phyloP scores from a whole-genome alignment of 2,113 vertebrate genomes.

The Hemiscyllium ocellatum region DNA sequence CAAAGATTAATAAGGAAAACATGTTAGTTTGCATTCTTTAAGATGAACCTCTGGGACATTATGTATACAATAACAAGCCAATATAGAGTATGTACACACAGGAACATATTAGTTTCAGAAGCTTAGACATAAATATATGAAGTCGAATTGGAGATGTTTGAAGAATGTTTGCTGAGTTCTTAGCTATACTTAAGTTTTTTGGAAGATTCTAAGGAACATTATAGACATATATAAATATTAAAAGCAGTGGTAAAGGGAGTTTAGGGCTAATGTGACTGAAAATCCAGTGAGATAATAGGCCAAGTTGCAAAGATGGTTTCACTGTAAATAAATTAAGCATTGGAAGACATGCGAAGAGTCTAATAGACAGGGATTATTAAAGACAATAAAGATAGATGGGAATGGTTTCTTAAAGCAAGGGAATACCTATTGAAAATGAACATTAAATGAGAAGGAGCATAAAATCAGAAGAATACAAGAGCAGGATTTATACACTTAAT shows the following conservation, averaged over 20 bases:
- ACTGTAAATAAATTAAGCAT: not conserved
- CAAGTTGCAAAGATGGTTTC: not conserved
- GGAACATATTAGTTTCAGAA: not conserved
- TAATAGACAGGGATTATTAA: not conserved
- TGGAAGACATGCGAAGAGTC: not conserved
- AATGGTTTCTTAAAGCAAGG: not conserved
- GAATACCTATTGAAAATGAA: not conserved
- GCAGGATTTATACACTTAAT: no score
- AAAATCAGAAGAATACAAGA: not conserved
- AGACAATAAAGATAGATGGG: not conserved
- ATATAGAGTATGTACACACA: not conserved
- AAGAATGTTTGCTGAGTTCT: not conserved
- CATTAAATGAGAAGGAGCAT: not conserved
- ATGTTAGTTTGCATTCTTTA: not conserved
- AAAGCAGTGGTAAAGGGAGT: not conserved
- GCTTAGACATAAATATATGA: not conserved
- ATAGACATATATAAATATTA: not conserved
- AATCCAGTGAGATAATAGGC: not conserved
- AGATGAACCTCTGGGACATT: not conserved
- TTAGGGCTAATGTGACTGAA: not conserved
- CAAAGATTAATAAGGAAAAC: slow-evolving; percentile 7
- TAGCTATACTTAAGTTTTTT: not conserved
- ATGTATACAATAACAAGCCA: not conserved
- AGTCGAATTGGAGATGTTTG: not conserved
- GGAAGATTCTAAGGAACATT: not conserved